Evolutionary conservation across 92 coral and sea anemone species (phyloP).

Genomic region (Micromussa lordhowensis): DNA sequence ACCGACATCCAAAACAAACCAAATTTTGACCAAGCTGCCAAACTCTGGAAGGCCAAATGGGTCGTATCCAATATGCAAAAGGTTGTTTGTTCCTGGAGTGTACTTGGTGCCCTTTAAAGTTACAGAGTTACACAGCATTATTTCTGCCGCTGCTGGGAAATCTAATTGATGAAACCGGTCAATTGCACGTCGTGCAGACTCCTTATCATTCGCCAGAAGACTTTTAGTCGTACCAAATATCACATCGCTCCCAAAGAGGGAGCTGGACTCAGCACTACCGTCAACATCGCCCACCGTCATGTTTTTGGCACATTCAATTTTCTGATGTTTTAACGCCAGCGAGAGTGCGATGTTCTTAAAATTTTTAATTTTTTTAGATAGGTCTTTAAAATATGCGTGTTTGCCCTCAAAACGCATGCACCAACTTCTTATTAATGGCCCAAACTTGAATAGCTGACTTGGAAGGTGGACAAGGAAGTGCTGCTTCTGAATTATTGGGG

Average conservation of each 20-base stretch:
- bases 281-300: not conserved
- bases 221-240: not conserved
- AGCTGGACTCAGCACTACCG: not conserved
- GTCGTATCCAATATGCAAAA: constrained; percentile 18
- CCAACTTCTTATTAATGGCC: constrained; percentile 50
- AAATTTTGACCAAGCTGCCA: constrained; percentile 37
- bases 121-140: constrained; percentile 14
- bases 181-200: not conserved
- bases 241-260: not conserved
- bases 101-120: constrained; percentile 33
- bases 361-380: too few relatives aligned
- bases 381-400: not conserved
- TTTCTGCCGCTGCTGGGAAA: not conserved
- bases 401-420: constrained; percentile 64
- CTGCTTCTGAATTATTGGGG: constrained; percentile 39
- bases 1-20: constrained; percentile 4
- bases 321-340: too few relatives aligned
- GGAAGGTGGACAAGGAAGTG: constrained; percentile 58
- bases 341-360: too few relatives aligned
- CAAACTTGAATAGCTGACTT: constrained; percentile 35
- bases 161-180: not conserved
- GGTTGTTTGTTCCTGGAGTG: constrained; percentile 6
- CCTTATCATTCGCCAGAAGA: constrained; percentile 5
- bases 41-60: constrained; percentile 33
- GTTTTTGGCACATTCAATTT: constrained; percentile 16